These are phyloP conservation scores for Parnassius glacialis DNA, from an alignment of 2,888 invertebrate genomes.

Conservation along the genomic window DNA sequence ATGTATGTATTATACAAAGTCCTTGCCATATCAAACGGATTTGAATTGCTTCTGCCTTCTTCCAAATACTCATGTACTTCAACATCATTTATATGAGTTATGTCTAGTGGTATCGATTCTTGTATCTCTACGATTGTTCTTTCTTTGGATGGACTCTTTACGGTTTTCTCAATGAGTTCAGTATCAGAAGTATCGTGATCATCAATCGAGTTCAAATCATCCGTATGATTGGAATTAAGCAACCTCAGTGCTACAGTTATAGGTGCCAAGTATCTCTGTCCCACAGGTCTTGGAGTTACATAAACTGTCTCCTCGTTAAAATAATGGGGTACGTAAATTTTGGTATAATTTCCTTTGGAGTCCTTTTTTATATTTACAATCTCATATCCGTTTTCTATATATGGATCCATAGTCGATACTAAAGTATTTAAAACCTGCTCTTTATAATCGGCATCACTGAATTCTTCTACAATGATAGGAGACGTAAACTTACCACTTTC, in stretches of 20 bases:
- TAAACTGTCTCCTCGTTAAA: slow-evolving; percentile 50
- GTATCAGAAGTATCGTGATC: slow-evolving; percentile 67
- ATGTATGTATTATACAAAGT: slow-evolving; percentile 60
- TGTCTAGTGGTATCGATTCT: slow-evolving; percentile 81
- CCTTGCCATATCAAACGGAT: slow-evolving; percentile 49
- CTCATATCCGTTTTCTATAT: slow-evolving; percentile 68
- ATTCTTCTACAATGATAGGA: slow-evolving; percentile 75
- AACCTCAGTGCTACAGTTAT: slow-evolving; percentile 81
- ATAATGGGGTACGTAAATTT: slow-evolving; percentile 35
- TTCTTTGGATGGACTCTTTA: slow-evolving; percentile 60
- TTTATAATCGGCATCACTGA: slow-evolving; percentile 48
- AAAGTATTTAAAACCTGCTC: slow-evolving; percentile 64
- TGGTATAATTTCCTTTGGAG: slow-evolving; percentile 43
- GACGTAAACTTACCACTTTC: slow-evolving; percentile 59
- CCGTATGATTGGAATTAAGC: slow-evolving; percentile 67
- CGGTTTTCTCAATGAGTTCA: slow-evolving; percentile 60
- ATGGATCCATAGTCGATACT: slow-evolving; percentile 71
- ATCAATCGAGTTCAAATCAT: slow-evolving; percentile 58
- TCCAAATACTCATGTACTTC: slow-evolving; percentile 71
- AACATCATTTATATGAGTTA: slow-evolving; percentile 71
- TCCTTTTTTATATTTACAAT: slow-evolving; percentile 61
- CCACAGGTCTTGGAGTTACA: slow-evolving; percentile 80
- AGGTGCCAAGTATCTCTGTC: slow-evolving; percentile 80
- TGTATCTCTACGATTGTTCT: slow-evolving; percentile 84
- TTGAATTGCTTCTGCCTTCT: slow-evolving; percentile 59